Base-by-base conservation (phyloP, 2,888 invertebrate species). In the Drosophila barbarae region DNA sequence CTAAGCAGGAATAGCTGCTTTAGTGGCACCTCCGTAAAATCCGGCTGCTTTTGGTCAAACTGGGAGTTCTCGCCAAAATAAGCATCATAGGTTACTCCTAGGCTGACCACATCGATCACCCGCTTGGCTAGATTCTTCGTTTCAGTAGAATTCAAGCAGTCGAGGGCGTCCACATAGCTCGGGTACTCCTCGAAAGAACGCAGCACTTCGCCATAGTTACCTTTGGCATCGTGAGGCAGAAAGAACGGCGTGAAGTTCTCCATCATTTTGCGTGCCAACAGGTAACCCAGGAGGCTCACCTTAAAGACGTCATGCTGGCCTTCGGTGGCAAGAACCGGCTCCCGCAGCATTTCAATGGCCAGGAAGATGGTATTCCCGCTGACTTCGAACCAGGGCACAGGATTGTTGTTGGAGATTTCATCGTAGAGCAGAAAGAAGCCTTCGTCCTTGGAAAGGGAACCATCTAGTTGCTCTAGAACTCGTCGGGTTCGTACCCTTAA, bases 221-320 rank as follows among this genome's bases (percentile, higher is more conserved):
- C 46, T 3, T 46, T 13, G 46, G 18, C 30, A 13, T 46, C 18
- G 8, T 13, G 32, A 1, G 46, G 30, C 18, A 46, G 5, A 18
- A 30, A 9, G 8, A 2, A 13, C 1, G 46, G 46, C 1, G 46
- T 13, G 1, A 46, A 46, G 46, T 18, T 30, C 18, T 46, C 30
- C 30, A 46, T 32, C 2, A 46, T 1, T 13, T 12, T 46, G 46
- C 46, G 46, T 13, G 46, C 30, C 13, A 46, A 32, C 2, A 32
- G 5, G 13, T 46, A 46, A 46, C 46, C 46, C 30, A 46, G 3
- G 1, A 46, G 18, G 18, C 46, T 46, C 13, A 46, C 5, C 30
- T 46, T 46, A 18, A 46, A 46, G 18, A 46, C 46, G 8, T 46
- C 46, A 13, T 46, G 46, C 8, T 46, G 46, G 2, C 30, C 46